phyloP scores from a whole-genome alignment of 1,140 invertebrate species.

The Cydia fagiglandana region DNA sequence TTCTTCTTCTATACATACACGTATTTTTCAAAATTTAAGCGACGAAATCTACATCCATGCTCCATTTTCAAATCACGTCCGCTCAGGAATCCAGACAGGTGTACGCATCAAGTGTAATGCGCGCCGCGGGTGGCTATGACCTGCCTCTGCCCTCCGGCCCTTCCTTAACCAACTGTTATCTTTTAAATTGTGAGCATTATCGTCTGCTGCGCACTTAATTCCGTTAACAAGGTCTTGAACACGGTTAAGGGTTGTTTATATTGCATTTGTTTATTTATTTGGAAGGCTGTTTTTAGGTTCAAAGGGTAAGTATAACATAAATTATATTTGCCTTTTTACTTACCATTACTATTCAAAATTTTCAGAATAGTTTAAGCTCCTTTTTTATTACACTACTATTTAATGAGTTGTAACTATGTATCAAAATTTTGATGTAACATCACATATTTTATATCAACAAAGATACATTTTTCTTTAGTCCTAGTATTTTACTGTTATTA shows the following conservation, averaged over 20 bases:
- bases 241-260: not conserved
- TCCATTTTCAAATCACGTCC: not conserved
- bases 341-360: no score
- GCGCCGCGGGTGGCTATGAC: constrained; percentile 16
- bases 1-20: no score
- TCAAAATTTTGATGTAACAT: not conserved
- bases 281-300: not conserved
- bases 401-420: not conserved
- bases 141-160: constrained; percentile 7
- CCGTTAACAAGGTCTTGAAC: not conserved
- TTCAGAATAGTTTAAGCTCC: no score
- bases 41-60: not conserved
- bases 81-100: constrained; percentile 14
- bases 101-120: constrained; percentile 4
- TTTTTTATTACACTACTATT: not conserved
- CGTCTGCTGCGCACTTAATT: not conserved
- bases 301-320: not conserved
- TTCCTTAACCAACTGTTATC: not conserved
- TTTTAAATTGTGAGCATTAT: constrained; percentile 14
- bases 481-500: not conserved
- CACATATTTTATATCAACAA: not conserved
- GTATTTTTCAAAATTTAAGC: not conserved
- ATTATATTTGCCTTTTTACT: not conserved
- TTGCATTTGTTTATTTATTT: not conserved
- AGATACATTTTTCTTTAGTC: not conserved